A percentile compares a stretch with the other conserved stretches of the same genome.
These are phyloP conservation scores for Plecotus auritus DNA, from an alignment of 2,113 vertebrate genomes.

Conservation along the genomic window DNA sequence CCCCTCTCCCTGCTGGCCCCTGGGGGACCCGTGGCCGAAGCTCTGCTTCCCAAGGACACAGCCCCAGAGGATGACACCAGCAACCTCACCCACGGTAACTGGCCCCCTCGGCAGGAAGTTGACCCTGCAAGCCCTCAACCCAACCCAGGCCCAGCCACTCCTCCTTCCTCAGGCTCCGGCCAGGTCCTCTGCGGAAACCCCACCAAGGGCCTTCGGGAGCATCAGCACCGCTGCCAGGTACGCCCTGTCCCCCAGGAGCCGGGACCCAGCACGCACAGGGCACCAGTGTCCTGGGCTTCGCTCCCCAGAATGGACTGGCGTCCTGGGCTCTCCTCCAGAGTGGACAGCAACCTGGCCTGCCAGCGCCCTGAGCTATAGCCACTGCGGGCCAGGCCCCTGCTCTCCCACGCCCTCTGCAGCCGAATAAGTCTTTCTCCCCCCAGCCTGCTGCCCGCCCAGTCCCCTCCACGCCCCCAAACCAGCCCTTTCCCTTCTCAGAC, in stretches of 20 bases:
- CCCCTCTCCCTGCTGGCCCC: background rate
- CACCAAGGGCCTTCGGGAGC: constrained; percentile 84
- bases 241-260: background rate
- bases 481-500: constrained; percentile 25
- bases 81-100: constrained; percentile 89
- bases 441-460: background rate
- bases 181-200: constrained; percentile 93
- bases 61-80: constrained; percentile 83
- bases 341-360: background rate
- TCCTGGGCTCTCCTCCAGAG: background rate
- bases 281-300: background rate
- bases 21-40: constrained; percentile 72
- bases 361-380: background rate
- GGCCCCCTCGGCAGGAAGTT: background rate
- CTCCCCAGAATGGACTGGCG: background rate
- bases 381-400: background rate
- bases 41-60: constrained; percentile 62
- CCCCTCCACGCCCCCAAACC: background rate
- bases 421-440: background rate
- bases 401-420: background rate
- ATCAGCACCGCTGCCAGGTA: constrained; percentile 86
- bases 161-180: constrained; percentile 82
- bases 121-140: background rate
- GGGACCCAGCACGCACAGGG: background rate
- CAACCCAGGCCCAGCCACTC: constrained; percentile 39